phyloP scores from a whole-genome alignment of 2,113 vertebrate species.

The Scomber scombrus region DNA sequence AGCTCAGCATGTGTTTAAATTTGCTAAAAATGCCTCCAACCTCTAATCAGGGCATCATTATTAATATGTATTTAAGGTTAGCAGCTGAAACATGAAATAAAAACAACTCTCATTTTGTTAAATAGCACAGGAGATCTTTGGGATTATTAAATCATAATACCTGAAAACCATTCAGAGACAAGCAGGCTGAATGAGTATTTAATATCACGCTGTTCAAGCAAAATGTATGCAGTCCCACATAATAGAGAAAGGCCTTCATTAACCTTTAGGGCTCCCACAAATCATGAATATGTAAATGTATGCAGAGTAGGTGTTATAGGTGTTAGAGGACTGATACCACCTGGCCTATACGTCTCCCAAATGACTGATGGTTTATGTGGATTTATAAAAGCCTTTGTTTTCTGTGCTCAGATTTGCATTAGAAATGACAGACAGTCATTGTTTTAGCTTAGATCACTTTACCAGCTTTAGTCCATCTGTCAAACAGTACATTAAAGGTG shows the following conservation, averaged over 20 bases:
- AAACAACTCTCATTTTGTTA: conserved; percentile 33
- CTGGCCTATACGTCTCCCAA: conserved; percentile 72
- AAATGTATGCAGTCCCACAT: conserved; percentile 75
- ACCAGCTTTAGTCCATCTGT: conserved; percentile 52
- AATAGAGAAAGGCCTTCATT: conserved; percentile 78
- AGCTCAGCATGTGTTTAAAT: conserved; percentile 15
- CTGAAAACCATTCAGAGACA: conserved; percentile 59
- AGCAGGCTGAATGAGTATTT: conserved; percentile 64
- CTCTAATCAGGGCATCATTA: conserved; percentile 13
- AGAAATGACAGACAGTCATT: conserved; percentile 57
- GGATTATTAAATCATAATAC: conserved; percentile 67
- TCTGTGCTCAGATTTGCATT: conserved; percentile 67
- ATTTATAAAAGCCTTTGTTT: conserved; percentile 70
- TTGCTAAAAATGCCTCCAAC: neutral
- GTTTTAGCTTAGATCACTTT: conserved; percentile 54
- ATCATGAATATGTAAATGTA: conserved; percentile 81
- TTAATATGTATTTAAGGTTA: conserved; percentile 5
- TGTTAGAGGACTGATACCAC: conserved; percentile 73
- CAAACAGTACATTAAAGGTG: conserved; percentile 36
- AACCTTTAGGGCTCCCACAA: conserved; percentile 77
- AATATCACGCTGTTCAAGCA: conserved; percentile 61
- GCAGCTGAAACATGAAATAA: neutral
- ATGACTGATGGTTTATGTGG: conserved; percentile 64
- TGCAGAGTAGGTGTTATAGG: conserved; percentile 79
- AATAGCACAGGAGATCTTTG: conserved; percentile 26